A percentile compares a stretch with the other conserved stretches of the same genome.
Evolutionary conservation across 2,888 invertebrate genomes (phyloP).

Genomic region (Eubasilissa splendida): DNA sequence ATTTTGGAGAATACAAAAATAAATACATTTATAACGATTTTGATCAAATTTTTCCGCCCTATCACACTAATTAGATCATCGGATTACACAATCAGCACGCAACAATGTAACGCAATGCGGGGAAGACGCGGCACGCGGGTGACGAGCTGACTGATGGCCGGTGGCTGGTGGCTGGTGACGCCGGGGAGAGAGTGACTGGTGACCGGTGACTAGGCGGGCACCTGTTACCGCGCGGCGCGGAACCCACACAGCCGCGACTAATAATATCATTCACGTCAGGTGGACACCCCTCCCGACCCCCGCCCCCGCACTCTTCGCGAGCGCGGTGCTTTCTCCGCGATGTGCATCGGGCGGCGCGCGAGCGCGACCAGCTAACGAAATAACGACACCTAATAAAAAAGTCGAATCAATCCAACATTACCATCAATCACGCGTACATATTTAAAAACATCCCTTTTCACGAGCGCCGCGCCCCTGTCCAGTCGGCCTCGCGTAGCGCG

Average conservation of each 20-base stretch:
- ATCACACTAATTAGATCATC: too few species aligned
- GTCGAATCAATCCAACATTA: neutral
- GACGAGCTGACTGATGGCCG: too few species aligned
- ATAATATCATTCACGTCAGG: slow-evolving; percentile 30
- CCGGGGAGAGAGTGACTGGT: neutral
- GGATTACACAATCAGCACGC: too few species aligned
- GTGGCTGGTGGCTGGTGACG: neutral
- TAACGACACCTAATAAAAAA: neutral
- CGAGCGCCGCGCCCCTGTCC: neutral
- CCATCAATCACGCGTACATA: neutral
- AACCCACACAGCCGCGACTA: slow-evolving; percentile 18
- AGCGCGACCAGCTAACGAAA: neutral
- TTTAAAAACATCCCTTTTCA: neutral
- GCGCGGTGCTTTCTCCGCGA: slow-evolving; percentile 23
- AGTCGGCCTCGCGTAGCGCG: neutral
- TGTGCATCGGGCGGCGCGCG: slow-evolving; percentile 26
- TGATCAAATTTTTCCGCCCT: too few species aligned
- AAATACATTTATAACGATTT: too few species aligned
- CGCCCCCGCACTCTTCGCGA: neutral
- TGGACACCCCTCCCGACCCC: neutral
- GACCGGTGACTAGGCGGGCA: slow-evolving; percentile 1
- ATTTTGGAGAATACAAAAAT: too few species aligned
- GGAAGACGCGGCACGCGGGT: too few species aligned
- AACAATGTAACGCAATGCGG: too few species aligned
- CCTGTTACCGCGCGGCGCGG: slow-evolving; percentile 8